Evolutionary conservation across 2,888 invertebrate species (phyloP).

Genomic region (Tinea semifulvella): DNA sequence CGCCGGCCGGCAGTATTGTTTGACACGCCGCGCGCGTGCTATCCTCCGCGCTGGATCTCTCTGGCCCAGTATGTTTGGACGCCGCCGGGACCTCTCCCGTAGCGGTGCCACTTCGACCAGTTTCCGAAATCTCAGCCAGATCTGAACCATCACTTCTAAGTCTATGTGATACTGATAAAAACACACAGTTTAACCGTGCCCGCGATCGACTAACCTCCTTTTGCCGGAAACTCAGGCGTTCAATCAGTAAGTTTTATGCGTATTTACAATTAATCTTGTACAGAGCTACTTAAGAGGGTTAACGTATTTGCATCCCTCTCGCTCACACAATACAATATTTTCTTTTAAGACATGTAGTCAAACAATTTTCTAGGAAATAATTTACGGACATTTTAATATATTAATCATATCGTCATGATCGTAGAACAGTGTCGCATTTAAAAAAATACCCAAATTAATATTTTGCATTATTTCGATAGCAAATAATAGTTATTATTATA

Average conservation of each 20-base stretch:
- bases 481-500: too few species aligned
- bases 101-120: slow-evolving; percentile 44
- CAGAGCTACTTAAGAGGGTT: too few species aligned
- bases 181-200: slow-evolving; percentile 52
- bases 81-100: slow-evolving; percentile 46
- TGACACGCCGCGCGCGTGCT: slow-evolving; percentile 51
- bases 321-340: too few species aligned
- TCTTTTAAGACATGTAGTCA: too few species aligned
- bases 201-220: slow-evolving; percentile 55
- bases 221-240: slow-evolving; percentile 60
- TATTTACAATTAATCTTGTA: too few species aligned
- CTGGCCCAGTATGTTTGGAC: slow-evolving; percentile 63
- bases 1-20: slow-evolving; percentile 35
- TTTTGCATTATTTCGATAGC: too few species aligned
- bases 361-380: too few species aligned
- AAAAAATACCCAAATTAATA: too few species aligned
- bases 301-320: too few species aligned
- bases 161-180: slow-evolving; percentile 52
- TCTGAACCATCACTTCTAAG: slow-evolving; percentile 54
- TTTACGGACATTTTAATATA: too few species aligned
- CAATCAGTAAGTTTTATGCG: slow-evolving; percentile 52
- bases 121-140: slow-evolving; percentile 45
- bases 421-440: too few species aligned
- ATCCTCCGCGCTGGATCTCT: slow-evolving; percentile 52
- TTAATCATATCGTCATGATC: too few species aligned